phyloP scores from a whole-genome alignment of 2,797 vertebrate species.

The Notamacropus eugenii region DNA sequence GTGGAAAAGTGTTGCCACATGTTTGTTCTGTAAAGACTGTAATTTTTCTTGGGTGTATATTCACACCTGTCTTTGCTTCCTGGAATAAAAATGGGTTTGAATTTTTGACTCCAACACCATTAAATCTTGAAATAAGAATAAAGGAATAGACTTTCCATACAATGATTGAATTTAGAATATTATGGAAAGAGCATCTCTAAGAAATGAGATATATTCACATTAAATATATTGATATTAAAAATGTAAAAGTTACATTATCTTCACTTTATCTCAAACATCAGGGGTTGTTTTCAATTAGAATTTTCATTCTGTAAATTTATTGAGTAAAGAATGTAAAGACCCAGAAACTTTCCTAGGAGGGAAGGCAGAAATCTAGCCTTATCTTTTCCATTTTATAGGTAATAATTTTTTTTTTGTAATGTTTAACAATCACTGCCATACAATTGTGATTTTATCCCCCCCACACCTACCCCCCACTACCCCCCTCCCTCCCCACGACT shows the following conservation, averaged over 20 bases:
- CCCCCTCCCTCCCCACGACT: too few relatives aligned
- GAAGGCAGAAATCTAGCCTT: conserved; percentile 23
- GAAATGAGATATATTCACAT: conserved; percentile 46
- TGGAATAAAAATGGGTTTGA: conserved; percentile 37
- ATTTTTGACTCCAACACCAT: conserved; percentile 47
- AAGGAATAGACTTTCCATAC: conserved; percentile 18
- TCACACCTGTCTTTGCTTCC: conserved; percentile 35
- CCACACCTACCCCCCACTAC: too few relatives aligned
- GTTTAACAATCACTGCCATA: too few relatives aligned
- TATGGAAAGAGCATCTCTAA: conserved; percentile 54
- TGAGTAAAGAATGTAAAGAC: conserved; percentile 42
- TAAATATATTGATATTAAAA: neutral
- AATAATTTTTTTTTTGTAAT: too few relatives aligned
- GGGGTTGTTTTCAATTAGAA: conserved; percentile 57
- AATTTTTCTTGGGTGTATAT: neutral
- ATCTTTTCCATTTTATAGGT: conserved; percentile 50
- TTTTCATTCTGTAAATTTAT: conserved; percentile 28
- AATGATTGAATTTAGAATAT: conserved; percentile 55
- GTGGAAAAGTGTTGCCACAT: neutral
- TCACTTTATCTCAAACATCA: conserved; percentile 50
- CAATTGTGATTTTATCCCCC: too few relatives aligned
- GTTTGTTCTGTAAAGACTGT: conserved; percentile 4
- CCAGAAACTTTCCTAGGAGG: conserved; percentile 43
- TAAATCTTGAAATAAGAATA: conserved; percentile 34
- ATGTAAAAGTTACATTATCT: conserved; percentile 43